Conservation (phyloP, 1,140 invertebrate species). For the Schlechtendalia chinensis region DNA sequence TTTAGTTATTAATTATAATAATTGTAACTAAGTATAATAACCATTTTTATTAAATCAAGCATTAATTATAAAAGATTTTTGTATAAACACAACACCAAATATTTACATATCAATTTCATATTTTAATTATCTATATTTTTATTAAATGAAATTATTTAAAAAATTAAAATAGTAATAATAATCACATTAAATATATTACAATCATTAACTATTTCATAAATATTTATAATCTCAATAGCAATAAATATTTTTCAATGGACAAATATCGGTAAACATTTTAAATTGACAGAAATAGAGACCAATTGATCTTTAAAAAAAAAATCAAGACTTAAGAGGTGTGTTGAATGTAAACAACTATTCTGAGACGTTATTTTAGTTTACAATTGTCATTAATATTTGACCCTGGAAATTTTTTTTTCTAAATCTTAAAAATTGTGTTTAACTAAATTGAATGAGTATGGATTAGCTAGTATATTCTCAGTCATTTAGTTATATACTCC, state of each 20-base stretch:
- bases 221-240: conserved; percentile 36
- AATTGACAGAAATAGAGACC: conserved; percentile 4
- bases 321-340: background rate
- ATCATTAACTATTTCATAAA: conserved; percentile 26
- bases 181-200: conserved; percentile 16
- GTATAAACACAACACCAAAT: background rate
- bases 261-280: conserved; percentile 8
- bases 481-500: background rate
- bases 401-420: background rate
- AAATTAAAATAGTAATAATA: background rate
- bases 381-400: background rate
- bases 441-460: background rate
- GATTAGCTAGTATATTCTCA: conserved; percentile 8
- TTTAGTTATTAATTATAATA: background rate
- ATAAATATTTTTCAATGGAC: conserved; percentile 22
- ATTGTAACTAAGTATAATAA: background rate
- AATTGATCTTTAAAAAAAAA: background rate
- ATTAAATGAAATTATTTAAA: background rate
- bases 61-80: conserved; percentile 9
- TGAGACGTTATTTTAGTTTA: background rate
- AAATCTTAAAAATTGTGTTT: background rate
- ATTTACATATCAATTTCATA: background rate
- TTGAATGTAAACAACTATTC: background rate
- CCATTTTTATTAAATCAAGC: background rate
- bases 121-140: background rate